These are phyloP conservation scores for Willowsia nigromaculata DNA, from an alignment of 2,888 invertebrate species.

Conservation along the genomic window DNA sequence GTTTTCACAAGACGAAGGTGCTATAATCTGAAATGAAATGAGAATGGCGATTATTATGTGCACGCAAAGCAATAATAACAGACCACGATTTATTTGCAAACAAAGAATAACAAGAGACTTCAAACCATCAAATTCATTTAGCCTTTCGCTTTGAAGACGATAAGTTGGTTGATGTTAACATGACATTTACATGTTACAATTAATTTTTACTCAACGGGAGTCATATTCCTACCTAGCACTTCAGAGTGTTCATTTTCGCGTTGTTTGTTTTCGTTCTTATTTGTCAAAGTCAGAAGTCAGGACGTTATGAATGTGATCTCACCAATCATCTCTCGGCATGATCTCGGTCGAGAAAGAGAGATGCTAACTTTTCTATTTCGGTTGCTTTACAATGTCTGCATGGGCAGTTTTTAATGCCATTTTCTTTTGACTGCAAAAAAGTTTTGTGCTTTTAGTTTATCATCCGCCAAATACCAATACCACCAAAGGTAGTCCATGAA, in stretches of 20 bases:
- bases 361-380: background rate
- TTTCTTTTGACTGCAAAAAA: background rate
- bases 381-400: background rate
- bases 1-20: slow-evolving; percentile 29
- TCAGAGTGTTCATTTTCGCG: background rate
- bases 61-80: slow-evolving; percentile 62
- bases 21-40: slow-evolving; percentile 23
- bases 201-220: slow-evolving; percentile 46
- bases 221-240: background rate
- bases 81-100: slow-evolving; percentile 59
- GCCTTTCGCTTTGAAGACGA: background rate
- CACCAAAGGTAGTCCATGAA: background rate
- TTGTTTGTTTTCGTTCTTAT: background rate
- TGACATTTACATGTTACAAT: slow-evolving; percentile 57
- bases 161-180: slow-evolving; percentile 32
- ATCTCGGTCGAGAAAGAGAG: background rate
- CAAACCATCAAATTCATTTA: slow-evolving; percentile 16
- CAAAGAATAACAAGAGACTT: background rate
- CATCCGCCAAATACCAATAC: too few relatives aligned
- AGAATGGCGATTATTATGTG: slow-evolving; percentile 39
- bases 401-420: background rate
- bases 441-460: too few relatives aligned
- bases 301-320: background rate
- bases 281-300: slow-evolving; percentile 7
- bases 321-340: background rate